Conservation (phyloP, 2,888 invertebrate species). For the Erebia epiphron region DNA sequence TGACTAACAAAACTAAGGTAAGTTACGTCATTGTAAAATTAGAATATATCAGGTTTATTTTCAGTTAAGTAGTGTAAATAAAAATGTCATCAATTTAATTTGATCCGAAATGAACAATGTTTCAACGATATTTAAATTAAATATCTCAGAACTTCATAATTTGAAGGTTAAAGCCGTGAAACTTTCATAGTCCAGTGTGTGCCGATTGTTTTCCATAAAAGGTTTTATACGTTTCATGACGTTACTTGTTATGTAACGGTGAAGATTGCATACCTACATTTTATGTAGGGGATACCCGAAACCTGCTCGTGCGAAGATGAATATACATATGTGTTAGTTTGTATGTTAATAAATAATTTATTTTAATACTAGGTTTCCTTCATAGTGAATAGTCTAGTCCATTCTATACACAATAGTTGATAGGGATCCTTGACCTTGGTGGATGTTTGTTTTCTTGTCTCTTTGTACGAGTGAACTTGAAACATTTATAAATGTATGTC, state of each 20-base stretch:
- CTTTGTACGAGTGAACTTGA: conserved; percentile 43
- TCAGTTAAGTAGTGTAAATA: background rate
- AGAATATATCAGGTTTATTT: conserved; percentile 2
- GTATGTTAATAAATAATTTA: conserved; percentile 36
- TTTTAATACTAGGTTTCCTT: conserved; percentile 41
- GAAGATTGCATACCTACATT: conserved; percentile 17
- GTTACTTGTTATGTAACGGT: conserved; percentile 26
- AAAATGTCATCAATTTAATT: background rate
- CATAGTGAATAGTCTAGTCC: conserved; percentile 42
- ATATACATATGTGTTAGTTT: conserved; percentile 8
- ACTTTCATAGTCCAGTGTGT: conserved; percentile 6
- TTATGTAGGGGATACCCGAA: conserved; percentile 25
- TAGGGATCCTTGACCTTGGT: conserved; percentile 46
- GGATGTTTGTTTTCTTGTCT: conserved; percentile 42
- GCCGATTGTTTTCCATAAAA: conserved; percentile 25
- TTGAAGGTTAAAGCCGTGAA: conserved; percentile 5
- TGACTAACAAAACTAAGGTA: background rate
- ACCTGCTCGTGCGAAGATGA: conserved; percentile 1
- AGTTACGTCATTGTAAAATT: conserved; percentile 4
- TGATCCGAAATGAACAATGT: no score
- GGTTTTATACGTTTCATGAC: conserved; percentile 31
- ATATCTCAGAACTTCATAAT: background rate
- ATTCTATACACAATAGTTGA: conserved; percentile 41
- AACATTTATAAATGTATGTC: conserved; percentile 39
- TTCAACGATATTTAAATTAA: background rate